A percentile compares a stretch with the other conserved stretches of the same genome.
phyloP scores from a whole-genome alignment of 1,140 invertebrate genomes.

The Homalodisca vitripennis region DNA sequence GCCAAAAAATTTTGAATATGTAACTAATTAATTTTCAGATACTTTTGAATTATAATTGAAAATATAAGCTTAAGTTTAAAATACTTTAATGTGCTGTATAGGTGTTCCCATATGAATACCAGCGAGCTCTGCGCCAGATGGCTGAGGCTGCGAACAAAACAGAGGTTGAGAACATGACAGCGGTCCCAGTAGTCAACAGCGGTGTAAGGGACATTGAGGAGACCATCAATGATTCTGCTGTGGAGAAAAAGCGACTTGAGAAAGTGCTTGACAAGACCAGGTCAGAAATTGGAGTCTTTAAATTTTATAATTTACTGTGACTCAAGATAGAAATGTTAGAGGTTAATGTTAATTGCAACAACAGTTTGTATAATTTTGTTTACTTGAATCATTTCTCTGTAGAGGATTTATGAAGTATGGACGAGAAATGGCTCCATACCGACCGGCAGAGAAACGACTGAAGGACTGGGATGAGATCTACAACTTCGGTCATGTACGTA shows the following conservation, averaged over 20 bases:
- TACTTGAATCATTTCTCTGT: too few relatives aligned
- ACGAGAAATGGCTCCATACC: constrained; percentile 81
- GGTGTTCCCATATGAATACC: constrained; percentile 97
- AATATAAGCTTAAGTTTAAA: too few relatives aligned
- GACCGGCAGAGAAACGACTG: constrained; percentile 75
- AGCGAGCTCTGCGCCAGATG: constrained; percentile 79
- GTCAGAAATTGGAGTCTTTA: too few relatives aligned
- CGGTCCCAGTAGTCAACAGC: constrained; percentile 46
- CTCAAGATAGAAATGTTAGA: too few relatives aligned
- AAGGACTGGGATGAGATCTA: constrained; percentile 98
- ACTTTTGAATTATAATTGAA: too few relatives aligned
- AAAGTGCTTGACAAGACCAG: constrained; percentile 86
- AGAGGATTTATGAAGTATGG: constrained; percentile 96
- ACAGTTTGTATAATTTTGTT: too few relatives aligned
- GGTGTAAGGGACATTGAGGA: constrained; percentile 86
- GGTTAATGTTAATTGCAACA: too few relatives aligned
- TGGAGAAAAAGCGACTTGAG: constrained; percentile 76
- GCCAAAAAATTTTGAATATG: too few relatives aligned
- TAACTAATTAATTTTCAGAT: too few relatives aligned
- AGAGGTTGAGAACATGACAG: constrained; percentile 45
- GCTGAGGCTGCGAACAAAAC: constrained; percentile 55
- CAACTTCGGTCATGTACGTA: constrained; percentile 80
- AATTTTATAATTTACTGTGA: too few relatives aligned
- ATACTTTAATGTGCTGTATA: too few relatives aligned
- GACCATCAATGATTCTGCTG: constrained; percentile 67